Conservation (phyloP, 2,888 invertebrate species). For the Brassicogethes aeneus region DNA sequence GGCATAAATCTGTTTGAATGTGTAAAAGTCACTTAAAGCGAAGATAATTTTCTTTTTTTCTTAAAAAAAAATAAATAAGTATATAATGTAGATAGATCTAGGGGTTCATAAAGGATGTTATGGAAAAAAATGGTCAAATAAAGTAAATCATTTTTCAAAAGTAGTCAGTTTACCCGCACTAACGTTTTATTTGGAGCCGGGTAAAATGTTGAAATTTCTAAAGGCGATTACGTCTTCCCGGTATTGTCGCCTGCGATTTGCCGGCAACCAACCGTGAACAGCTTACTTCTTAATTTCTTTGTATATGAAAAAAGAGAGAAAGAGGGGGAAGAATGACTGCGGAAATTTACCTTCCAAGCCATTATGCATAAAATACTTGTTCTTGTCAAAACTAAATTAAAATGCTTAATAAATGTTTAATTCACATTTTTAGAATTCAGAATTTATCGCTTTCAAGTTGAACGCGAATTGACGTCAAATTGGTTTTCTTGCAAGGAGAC, state of each 20-base stretch:
- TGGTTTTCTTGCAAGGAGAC: no score
- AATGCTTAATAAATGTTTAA: no score
- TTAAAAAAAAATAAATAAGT: no score
- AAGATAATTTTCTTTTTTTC: no score
- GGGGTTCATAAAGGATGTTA: no score
- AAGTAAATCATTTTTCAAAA: not conserved
- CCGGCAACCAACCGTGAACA: constrained; percentile 7
- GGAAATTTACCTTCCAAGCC: not conserved
- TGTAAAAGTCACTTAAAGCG: no score
- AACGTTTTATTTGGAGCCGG: not conserved
- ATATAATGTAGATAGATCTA: no score
- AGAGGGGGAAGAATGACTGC: not conserved
- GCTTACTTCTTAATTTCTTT: constrained; percentile 12
- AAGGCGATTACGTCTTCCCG: not conserved
- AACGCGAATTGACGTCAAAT: no score
- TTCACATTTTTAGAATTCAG: no score
- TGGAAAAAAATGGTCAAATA: no score
- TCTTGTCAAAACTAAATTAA: not conserved
- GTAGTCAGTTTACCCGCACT: not conserved
- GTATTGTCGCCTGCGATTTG: constrained; percentile 8
- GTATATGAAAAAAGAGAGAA: constrained; percentile 6
- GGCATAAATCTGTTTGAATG: no score
- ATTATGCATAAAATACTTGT: not conserved
- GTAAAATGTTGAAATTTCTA: not conserved
- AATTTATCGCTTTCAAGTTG: no score